Conservation (phyloP, 2,113 vertebrate species). For the Ardeotis arabs region DNA sequence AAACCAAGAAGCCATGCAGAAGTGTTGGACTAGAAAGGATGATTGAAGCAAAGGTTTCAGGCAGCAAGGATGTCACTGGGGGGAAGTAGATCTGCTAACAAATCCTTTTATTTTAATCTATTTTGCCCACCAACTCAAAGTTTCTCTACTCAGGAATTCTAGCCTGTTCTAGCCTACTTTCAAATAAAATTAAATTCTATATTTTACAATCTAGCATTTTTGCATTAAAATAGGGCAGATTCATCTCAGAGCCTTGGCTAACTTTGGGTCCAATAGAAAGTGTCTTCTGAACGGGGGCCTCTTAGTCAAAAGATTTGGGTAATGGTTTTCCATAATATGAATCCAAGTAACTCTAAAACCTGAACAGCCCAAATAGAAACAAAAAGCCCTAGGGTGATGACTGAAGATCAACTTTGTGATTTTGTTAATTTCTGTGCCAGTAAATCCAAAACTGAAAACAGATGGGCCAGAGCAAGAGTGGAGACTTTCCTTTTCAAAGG, state of each 20-base stretch:
- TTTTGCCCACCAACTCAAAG: background rate
- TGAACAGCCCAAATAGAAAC: background rate
- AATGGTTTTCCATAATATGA: background rate
- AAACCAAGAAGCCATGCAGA: background rate
- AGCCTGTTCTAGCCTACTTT: background rate
- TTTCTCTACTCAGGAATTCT: background rate
- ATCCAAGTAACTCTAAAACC: background rate
- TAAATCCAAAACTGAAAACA: background rate
- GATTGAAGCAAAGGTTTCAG: background rate
- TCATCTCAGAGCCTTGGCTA: background rate
- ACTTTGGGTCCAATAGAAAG: background rate
- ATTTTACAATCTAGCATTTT: background rate
- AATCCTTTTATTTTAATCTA: background rate
- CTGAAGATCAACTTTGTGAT: background rate
- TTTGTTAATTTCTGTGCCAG: background rate
- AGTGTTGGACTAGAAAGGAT: background rate
- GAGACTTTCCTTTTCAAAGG: slow-evolving; percentile 12
- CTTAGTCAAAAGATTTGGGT: background rate
- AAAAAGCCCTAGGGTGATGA: background rate
- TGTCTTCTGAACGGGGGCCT: background rate
- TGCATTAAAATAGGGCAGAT: background rate
- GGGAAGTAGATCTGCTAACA: background rate
- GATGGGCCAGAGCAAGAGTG: background rate
- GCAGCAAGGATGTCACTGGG: background rate
- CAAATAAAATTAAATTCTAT: background rate